Percentiles rank a stretch among this genome's conserved stretches.
phyloP scores from a whole-genome alignment of 1,140 invertebrate genomes.

The Chrysomallon squamiferum region DNA sequence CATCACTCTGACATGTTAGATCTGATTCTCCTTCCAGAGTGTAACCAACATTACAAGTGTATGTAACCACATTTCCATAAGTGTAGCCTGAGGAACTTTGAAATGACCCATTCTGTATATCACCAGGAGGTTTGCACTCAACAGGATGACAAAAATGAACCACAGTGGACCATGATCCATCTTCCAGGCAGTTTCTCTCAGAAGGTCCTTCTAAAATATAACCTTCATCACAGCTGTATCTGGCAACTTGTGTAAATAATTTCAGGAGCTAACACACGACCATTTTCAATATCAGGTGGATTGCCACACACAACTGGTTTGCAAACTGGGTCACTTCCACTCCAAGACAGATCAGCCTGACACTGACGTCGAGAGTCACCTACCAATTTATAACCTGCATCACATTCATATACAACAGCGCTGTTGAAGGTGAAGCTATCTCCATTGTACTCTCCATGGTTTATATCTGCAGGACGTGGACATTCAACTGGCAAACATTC shows the following conservation, averaged over 20 bases:
- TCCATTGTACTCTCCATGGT: conserved; percentile 28
- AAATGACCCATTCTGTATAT: conserved; percentile 47
- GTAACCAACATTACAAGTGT: conserved; percentile 15
- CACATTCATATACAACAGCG: conserved; percentile 65
- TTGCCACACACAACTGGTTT: conserved; percentile 63
- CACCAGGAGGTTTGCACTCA: conserved; percentile 31
- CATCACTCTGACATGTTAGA: conserved; percentile 6
- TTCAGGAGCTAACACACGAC: conserved; percentile 37
- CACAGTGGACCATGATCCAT: conserved; percentile 57
- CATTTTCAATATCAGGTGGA: conserved; percentile 33
- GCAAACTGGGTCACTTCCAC: conserved; percentile 78
- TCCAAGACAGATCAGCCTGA: conserved; percentile 88
- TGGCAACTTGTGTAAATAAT: conserved; percentile 67
- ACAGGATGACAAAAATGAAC: conserved; percentile 55
- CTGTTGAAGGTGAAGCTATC: conserved; percentile 66
- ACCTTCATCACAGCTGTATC: conserved; percentile 60
- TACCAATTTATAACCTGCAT: conserved; percentile 58
- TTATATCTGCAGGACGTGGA: conserved; percentile 22
- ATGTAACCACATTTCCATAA: conserved; percentile 34
- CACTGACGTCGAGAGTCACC: conserved; percentile 73
- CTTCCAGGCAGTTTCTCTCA: conserved; percentile 51
- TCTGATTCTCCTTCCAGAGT: background rate
- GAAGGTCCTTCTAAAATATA: conserved; percentile 51
- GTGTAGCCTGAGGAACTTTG: conserved; percentile 23
- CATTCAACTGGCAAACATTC: conserved; percentile 40